These are phyloP conservation scores for Aromia moschata DNA, from an alignment of 2,888 invertebrate genomes.

Conservation along the genomic window DNA sequence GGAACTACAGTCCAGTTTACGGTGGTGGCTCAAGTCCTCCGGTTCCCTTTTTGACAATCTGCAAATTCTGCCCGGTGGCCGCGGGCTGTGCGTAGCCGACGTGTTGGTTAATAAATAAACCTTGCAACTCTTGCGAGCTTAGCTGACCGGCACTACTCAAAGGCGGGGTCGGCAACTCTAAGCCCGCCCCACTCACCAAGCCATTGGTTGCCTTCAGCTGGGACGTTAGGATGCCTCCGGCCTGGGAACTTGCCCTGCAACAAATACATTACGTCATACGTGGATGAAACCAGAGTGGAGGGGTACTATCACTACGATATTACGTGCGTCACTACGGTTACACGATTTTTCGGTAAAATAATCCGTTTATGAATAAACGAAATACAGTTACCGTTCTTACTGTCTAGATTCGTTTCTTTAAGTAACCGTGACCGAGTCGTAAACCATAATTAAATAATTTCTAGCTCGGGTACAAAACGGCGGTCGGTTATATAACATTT, in stretches of 20 bases:
- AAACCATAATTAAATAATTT: conserved; percentile 2
- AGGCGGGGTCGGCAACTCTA: conserved; percentile 64
- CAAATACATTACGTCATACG: conserved; percentile 57
- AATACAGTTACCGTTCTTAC: too few relatives aligned
- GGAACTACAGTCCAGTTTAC: conserved; percentile 72
- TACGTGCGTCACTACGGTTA: background rate
- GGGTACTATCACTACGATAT: conserved; percentile 2
- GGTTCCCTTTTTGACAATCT: conserved; percentile 83
- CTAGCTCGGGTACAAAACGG: background rate
- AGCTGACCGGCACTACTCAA: conserved; percentile 66
- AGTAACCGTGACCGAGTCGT: background rate
- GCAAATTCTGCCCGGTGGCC: conserved; percentile 67
- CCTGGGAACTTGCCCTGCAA: conserved; percentile 63
- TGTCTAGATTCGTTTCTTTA: too few relatives aligned
- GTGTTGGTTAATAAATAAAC: conserved; percentile 69
- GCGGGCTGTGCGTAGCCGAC: conserved; percentile 67
- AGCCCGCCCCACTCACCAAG: conserved; percentile 74
- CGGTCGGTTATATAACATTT: background rate
- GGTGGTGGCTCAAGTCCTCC: conserved; percentile 78
- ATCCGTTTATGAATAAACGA: too few relatives aligned
- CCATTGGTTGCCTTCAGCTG: conserved; percentile 77
- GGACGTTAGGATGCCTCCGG: conserved; percentile 70
- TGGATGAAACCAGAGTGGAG: conserved; percentile 19
- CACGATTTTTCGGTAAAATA: too few relatives aligned
- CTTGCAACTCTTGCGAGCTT: conserved; percentile 69